Percentiles rank a stretch among this genome's conserved stretches.
phyloP scores from a whole-genome alignment of 2,113 vertebrate species.

The Orycteropus afer region DNA sequence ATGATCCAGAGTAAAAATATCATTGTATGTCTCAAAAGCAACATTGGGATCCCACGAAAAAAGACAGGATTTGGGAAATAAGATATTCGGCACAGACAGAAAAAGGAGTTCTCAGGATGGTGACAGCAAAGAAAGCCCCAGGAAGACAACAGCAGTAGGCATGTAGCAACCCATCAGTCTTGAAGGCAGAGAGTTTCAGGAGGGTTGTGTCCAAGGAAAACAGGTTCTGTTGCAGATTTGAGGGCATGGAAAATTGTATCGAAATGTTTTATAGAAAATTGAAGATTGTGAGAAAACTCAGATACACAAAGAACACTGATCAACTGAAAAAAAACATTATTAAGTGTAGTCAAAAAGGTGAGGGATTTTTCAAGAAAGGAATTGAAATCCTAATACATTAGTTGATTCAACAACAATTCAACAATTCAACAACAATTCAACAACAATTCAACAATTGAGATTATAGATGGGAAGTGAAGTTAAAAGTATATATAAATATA shows the following conservation, averaged over 20 bases:
- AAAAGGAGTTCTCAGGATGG: background rate
- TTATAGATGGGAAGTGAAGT: background rate
- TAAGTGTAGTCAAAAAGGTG: background rate
- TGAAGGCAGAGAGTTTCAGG: background rate
- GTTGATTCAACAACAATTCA: background rate
- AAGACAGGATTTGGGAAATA: background rate
- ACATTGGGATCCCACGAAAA: background rate
- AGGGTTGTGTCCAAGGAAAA: background rate
- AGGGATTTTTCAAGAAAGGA: background rate
- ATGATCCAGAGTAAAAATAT: background rate
- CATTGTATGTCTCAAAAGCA: background rate
- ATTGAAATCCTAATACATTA: background rate
- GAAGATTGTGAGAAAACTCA: background rate
- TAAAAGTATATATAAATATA: background rate
- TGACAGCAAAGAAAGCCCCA: background rate
- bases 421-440: no score
- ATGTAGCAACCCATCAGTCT: background rate
- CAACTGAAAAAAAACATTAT: background rate
- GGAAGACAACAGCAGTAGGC: background rate
- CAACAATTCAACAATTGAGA: background rate
- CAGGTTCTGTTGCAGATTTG: background rate
- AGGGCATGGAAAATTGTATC: background rate
- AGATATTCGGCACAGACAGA: background rate
- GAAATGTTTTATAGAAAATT: background rate
- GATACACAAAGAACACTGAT: background rate